Conservation (phyloP, 2,797 vertebrate genomes). For the Protonibea diacanthus region DNA sequence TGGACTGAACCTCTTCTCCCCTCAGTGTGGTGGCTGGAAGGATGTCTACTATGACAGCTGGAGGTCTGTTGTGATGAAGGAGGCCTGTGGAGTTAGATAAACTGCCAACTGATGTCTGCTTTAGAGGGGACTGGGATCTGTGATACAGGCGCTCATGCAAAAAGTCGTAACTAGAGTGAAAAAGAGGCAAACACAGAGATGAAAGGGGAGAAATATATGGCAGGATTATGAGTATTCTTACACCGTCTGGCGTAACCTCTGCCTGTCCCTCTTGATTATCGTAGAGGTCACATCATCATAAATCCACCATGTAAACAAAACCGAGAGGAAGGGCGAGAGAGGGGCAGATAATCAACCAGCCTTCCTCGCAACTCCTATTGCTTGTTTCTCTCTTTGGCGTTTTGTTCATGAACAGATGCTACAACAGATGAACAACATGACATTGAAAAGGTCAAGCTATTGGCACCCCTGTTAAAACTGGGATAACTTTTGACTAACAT, state of each 20-base stretch:
- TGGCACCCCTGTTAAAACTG: neutral
- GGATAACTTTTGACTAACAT: constrained; percentile 34
- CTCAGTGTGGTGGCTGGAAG: constrained; percentile 72
- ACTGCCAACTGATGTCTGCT: constrained; percentile 78
- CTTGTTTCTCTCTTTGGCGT: constrained; percentile 57
- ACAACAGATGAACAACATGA: constrained; percentile 74
- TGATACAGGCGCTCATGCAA: constrained; percentile 59
- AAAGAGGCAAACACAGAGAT: constrained; percentile 42
- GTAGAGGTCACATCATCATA: constrained; percentile 72
- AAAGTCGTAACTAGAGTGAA: constrained; percentile 42
- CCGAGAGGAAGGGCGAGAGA: constrained; percentile 5
- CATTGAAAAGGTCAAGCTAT: constrained; percentile 70
- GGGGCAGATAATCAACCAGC: constrained; percentile 44
- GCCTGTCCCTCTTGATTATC: constrained; percentile 54
- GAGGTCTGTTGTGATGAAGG: constrained; percentile 76
- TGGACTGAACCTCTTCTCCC: constrained; percentile 70
- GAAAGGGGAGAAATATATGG: constrained; percentile 49
- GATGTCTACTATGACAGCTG: constrained; percentile 77
- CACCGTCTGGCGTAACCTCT: constrained; percentile 54
- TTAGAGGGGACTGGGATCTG: constrained; percentile 58
- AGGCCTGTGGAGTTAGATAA: constrained; percentile 76
- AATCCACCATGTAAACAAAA: constrained; percentile 71
- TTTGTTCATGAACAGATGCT: constrained; percentile 71
- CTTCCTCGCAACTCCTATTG: constrained; percentile 32
- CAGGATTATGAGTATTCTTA: constrained; percentile 53